phyloP scores from a whole-genome alignment of 2,888 invertebrate species.

The Chymomyza fuscimana region DNA sequence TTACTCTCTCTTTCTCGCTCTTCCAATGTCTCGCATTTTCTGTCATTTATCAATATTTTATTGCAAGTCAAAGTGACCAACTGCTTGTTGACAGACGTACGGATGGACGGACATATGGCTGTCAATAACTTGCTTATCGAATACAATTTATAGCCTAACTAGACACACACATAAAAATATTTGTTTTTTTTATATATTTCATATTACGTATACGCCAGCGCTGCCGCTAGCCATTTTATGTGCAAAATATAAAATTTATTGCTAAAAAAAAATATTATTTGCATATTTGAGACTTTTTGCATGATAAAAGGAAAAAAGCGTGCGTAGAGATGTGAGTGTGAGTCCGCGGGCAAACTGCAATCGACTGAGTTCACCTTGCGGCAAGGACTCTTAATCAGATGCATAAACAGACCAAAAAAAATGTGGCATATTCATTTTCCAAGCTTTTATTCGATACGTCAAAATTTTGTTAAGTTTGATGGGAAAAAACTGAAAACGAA shows the following conservation, averaged over 20 bases:
- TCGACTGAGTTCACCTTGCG: neutral
- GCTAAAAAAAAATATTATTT: neutral
- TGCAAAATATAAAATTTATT: neutral
- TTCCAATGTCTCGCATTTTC: neutral
- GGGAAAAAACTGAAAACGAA: too few species aligned
- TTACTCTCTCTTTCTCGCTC: neutral
- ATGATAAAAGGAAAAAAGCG: neutral
- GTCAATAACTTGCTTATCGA: neutral
- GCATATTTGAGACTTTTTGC: neutral
- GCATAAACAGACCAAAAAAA: neutral
- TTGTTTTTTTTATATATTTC: neutral
- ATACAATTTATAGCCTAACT: neutral
- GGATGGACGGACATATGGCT: neutral
- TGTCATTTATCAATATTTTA: constrained; percentile 2
- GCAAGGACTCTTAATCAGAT: neutral
- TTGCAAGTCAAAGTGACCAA: constrained; percentile 3
- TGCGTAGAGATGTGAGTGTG: neutral
- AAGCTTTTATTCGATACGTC: neutral
- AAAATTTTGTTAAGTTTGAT: too few species aligned
- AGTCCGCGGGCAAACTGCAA: neutral
- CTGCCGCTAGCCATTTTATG: neutral
- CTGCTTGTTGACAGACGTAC: neutral
- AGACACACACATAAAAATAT: neutral
- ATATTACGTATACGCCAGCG: neutral
- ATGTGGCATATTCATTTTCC: neutral